Conservation (phyloP, 2,888 invertebrate genomes). For the Frankliniella fusca region DNA sequence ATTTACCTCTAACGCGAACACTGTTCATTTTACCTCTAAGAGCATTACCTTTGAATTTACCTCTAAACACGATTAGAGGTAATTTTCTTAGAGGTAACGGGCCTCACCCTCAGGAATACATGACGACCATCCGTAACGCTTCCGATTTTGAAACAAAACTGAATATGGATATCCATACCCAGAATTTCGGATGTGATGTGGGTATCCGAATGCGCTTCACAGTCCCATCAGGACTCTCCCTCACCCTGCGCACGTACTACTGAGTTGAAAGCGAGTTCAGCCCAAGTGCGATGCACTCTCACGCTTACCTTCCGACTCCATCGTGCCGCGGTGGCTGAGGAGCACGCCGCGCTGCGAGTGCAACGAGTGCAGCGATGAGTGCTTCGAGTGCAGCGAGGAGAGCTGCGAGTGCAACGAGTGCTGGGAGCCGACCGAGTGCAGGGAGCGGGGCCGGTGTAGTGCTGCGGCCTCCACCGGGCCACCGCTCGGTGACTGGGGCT, state of each 20-base stretch:
- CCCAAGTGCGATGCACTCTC: neutral
- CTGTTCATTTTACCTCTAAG: no score
- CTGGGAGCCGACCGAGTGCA: neutral
- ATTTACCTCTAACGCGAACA: no score
- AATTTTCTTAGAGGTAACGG: no score
- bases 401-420: conserved; percentile 17
- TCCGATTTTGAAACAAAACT: no score
- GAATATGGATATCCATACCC: no score
- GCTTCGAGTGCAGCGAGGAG: neutral
- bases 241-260: neutral
- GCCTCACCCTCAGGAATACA: no score
- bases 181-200: no score
- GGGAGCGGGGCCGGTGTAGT: neutral
- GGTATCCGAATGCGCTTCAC: no score
- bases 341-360: no score
- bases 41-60: no score
- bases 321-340: neutral
- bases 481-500: neutral
- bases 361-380: neutral
- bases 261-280: neutral
- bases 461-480: neutral
- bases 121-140: no score
- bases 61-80: no score
- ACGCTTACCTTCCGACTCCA: conserved; percentile 1
- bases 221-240: neutral